Base-by-base conservation (phyloP, 2,888 invertebrate species). In the Ectobius pallidus region DNA sequence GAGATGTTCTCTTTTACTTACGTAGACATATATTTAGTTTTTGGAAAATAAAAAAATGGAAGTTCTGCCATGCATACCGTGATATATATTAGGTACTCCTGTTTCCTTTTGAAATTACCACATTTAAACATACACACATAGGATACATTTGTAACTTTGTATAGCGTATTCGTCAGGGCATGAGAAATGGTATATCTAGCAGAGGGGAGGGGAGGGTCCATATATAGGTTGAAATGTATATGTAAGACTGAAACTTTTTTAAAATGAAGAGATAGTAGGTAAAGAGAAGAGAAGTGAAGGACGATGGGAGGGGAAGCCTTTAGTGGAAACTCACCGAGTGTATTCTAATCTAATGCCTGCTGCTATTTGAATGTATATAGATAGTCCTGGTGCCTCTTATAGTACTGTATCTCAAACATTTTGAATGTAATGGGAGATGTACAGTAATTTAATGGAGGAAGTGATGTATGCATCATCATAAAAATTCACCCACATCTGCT, bases 61-160 rank as follows among this genome's bases (percentile, higher is more conserved):
- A 63, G 16, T 11, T 46, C 65, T 30, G 27, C 46, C 44, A 65
- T 44, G 65, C 65, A 27, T 65, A 30, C 22, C 27, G n/a, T 39
- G 39, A 46, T 65, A 65, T 46, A 65, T 65, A 46, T 30, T 44
- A 30, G 44, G 27, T 65, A 46, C 11, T 44, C 39, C 16, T 65
- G 65, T 46, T 65, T 65, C 65, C 65, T 65, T 65, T 65, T 65
- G 65, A 65, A 65, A 65, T 46, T 65, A 65, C 65, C 65, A 65
- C 65, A 44, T 65, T 65, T 65, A 65, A 22, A 46, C 65, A 65
- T 25, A 65, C 44, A 55, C 27, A 55, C 27, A 55, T 25, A 27
- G 25, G 30, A n/a, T n/a, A n/a, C n/a, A n/a, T n/a, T n/a, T 25
- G 14, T 25, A 6, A 25, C 22, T 20, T n/a, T 30, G 65, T 30